These are phyloP conservation scores for Cyprinodon tularosa DNA, from an alignment of 2,113 vertebrate species.

Conservation along the genomic window DNA sequence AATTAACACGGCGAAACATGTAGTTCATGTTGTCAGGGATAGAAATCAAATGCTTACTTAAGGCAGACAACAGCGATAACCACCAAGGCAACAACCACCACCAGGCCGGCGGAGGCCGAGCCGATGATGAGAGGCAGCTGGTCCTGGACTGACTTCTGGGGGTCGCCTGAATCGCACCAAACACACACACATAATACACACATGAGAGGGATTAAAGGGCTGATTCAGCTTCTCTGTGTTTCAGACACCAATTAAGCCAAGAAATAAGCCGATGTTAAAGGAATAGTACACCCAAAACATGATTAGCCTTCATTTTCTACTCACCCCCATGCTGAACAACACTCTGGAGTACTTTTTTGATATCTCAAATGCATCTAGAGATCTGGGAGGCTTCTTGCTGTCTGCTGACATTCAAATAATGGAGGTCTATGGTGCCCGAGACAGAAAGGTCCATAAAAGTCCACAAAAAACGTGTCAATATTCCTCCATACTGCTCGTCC, in stretches of 20 bases:
- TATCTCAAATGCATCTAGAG: too few species aligned
- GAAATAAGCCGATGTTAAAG: conserved; percentile 27
- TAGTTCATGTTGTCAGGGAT: conserved; percentile 32
- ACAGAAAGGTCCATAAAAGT: too few species aligned
- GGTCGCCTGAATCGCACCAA: conserved; percentile 74
- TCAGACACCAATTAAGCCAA: conserved; percentile 40
- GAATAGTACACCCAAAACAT: too few species aligned
- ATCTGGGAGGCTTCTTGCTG: too few species aligned
- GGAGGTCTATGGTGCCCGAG: too few species aligned
- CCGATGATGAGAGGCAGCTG: conserved; percentile 95
- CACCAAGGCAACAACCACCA: conserved; percentile 92
- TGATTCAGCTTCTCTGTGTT: conserved; percentile 28
- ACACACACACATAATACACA: conserved; percentile 20
- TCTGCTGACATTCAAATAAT: too few species aligned
- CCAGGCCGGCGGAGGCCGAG: conserved; percentile 89
- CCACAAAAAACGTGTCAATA: too few species aligned
- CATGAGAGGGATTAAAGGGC: conserved; percentile 20
- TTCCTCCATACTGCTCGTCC: too few species aligned
- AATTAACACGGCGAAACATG: conserved; percentile 56
- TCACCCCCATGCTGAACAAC: too few species aligned
- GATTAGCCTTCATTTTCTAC: too few species aligned
- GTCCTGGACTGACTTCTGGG: conserved; percentile 90
- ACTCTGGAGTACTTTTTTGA: too few species aligned
- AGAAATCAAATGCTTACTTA: conserved; percentile 84
- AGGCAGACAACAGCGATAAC: conserved; percentile 95